Conservation (phyloP, 1,140 invertebrate species). For the Planococcus citri region DNA sequence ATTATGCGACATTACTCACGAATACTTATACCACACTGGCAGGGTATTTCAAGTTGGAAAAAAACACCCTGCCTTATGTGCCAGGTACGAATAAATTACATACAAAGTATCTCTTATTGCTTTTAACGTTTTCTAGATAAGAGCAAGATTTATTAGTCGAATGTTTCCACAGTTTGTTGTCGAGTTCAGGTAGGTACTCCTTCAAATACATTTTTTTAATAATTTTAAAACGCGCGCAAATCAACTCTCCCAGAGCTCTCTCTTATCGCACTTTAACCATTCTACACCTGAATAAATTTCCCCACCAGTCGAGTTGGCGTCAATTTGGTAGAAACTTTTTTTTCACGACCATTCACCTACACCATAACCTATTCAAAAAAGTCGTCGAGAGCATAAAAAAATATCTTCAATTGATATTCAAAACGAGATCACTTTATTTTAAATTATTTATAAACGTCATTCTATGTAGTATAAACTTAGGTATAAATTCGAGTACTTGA, state of each 20-base stretch:
- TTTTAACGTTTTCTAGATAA: not conserved
- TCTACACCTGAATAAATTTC: not conserved
- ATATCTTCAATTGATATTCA: too few relatives aligned
- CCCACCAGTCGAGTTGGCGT: not conserved
- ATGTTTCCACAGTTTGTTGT: not conserved
- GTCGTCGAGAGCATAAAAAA: too few relatives aligned
- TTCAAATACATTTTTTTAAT: not conserved
- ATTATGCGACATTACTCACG: not conserved
- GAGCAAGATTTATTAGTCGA: not conserved
- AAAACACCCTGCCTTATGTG: not conserved
- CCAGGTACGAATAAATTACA: not conserved
- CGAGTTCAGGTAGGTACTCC: not conserved
- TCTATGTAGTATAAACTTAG: too few relatives aligned
- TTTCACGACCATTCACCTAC: too few relatives aligned
- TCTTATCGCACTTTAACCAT: not conserved
- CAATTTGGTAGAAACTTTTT: too few relatives aligned
- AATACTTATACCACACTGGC: not conserved
- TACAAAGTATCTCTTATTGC: not conserved
- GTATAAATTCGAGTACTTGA: too few relatives aligned
- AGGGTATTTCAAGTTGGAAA: not conserved
- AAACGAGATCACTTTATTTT: too few relatives aligned
- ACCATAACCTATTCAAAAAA: too few relatives aligned
- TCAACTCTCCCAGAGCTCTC: too few relatives aligned
- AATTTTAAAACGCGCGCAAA: not conserved
- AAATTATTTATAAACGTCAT: too few relatives aligned